phyloP scores from a whole-genome alignment of 2,113 vertebrate species.

The Leucopsar rothschildi region DNA sequence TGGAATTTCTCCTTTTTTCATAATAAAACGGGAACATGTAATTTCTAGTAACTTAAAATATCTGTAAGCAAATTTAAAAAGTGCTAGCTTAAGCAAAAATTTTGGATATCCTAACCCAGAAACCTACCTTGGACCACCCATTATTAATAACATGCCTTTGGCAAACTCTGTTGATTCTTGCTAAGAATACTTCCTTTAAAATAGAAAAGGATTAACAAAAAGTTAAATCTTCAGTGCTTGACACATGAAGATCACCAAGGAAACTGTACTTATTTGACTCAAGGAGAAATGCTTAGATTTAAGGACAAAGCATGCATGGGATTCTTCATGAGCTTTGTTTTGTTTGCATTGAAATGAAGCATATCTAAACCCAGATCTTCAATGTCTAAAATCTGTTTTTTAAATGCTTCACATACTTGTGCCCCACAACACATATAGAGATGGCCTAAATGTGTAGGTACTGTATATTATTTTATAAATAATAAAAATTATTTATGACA shows the following conservation, averaged over 20 bases:
- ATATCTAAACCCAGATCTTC: not conserved
- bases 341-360: not conserved
- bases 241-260: slow-evolving; percentile 52
- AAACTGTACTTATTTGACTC: slow-evolving; percentile 33
- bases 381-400: not conserved
- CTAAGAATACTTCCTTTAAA: slow-evolving; percentile 7
- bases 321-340: not conserved
- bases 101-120: not conserved
- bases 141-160: not conserved
- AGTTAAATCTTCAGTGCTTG: not conserved
- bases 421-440: not conserved
- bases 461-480: not conserved
- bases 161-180: not conserved
- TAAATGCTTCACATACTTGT: not conserved
- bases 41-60: not conserved
- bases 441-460: not conserved
- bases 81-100: not conserved
- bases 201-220: slow-evolving; percentile 32
- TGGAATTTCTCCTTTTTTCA: not conserved
- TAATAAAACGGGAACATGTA: not conserved
- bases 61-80: not conserved
- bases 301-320: not conserved
- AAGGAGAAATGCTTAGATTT: not conserved
- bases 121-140: not conserved
- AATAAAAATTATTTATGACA: not conserved